Conservation (phyloP, 2,113 vertebrate species). For the Shinisaurus crocodilurus region DNA sequence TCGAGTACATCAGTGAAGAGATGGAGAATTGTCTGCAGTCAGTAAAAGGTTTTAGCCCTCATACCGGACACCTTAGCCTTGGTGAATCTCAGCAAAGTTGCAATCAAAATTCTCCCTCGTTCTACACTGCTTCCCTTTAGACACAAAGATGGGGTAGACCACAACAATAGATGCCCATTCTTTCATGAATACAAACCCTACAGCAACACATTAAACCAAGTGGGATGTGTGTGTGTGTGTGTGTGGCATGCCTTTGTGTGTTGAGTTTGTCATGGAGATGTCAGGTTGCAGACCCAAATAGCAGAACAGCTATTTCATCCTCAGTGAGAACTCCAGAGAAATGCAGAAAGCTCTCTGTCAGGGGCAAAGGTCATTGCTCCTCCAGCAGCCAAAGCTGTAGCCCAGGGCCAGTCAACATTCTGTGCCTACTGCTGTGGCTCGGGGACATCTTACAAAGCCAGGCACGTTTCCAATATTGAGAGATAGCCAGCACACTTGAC, state of each 20-base stretch:
- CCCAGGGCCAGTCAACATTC: slow-evolving; percentile 71
- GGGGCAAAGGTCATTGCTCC: slow-evolving; percentile 58
- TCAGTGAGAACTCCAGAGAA: slow-evolving; percentile 40
- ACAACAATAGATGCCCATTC: not conserved
- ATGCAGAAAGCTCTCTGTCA: slow-evolving; percentile 4
- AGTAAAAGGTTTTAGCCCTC: fast-evolving
- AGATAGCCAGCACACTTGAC: slow-evolving; percentile 45
- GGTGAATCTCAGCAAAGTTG: not conserved
- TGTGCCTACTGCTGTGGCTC: slow-evolving; percentile 47
- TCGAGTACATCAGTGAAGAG: not conserved
- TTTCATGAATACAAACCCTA: not conserved
- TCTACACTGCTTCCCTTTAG: not conserved
- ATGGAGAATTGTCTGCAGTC: not conserved
- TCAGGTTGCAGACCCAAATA: slow-evolving; percentile 33
- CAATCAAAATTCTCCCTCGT: not conserved
- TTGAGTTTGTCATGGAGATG: slow-evolving; percentile 2
- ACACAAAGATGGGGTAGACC: not conserved
- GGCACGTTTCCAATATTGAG: slow-evolving; percentile 43
- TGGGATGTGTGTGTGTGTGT: not conserved
- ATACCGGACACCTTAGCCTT: not conserved
- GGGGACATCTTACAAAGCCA: slow-evolving; percentile 66
- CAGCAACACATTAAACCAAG: not conserved
- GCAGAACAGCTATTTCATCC: not conserved
- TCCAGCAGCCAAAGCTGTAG: slow-evolving; percentile 58
- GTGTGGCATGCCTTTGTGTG: not conserved